phyloP scores from a whole-genome alignment of 2,888 invertebrate species.

The Heteromurus nitidus region DNA sequence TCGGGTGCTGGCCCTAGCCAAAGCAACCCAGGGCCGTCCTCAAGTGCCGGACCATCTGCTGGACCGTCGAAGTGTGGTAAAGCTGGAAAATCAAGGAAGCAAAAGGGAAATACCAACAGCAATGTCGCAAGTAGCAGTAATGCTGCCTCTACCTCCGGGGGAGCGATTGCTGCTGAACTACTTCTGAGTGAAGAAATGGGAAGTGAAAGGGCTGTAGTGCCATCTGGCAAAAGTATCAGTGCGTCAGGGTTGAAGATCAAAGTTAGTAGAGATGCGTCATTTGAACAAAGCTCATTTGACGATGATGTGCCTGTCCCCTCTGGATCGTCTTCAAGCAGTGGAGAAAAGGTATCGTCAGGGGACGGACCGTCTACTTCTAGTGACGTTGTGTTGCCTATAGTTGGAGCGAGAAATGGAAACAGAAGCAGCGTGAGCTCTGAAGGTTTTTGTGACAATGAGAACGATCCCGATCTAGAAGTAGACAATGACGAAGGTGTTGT shows the following conservation, averaged over 20 bases:
- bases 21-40: conserved; percentile 13
- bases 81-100: conserved; percentile 63
- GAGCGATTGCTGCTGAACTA: conserved; percentile 34
- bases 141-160: conserved; percentile 3
- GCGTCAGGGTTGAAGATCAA: conserved; percentile 72
- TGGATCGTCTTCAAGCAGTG: conserved; percentile 59
- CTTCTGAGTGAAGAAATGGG: conserved; percentile 54
- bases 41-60: conserved; percentile 50
- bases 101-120: conserved; percentile 51
- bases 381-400: conserved; percentile 32
- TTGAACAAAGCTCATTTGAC: conserved; percentile 70
- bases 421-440: conserved; percentile 96
- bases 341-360: conserved; percentile 79
- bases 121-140: neutral
- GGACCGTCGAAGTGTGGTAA: conserved; percentile 66
- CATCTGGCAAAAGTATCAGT: conserved; percentile 61
- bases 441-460: conserved; percentile 93
- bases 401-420: conserved; percentile 81
- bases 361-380: conserved; percentile 58
- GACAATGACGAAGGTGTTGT: conserved; percentile 74
- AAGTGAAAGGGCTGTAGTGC: conserved; percentile 36
- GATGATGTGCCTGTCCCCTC: conserved; percentile 69
- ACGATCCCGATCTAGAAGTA: conserved; percentile 74
- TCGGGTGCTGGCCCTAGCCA: conserved; percentile 3
- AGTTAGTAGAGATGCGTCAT: conserved; percentile 57